Percentiles rank a stretch among this genome's conserved stretches.
These are phyloP conservation scores for Ptychodera flava DNA, from an alignment of 35 echinoderm and acorn worm species.

Conservation along the genomic window DNA sequence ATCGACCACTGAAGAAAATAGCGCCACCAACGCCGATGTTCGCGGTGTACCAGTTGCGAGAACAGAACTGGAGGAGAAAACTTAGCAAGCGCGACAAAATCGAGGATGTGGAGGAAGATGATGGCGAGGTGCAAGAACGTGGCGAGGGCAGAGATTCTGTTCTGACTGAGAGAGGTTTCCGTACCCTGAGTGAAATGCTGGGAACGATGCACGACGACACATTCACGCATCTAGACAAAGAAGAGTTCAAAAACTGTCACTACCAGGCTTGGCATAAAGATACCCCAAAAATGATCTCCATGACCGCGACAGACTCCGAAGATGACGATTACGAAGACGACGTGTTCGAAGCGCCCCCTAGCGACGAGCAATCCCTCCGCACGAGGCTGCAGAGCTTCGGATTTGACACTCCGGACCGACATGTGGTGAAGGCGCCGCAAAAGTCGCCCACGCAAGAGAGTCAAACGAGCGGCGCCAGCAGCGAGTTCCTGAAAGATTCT, in stretches of 20 bases:
- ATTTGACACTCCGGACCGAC: background rate
- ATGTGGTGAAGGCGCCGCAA: background rate
- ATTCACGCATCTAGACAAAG: background rate
- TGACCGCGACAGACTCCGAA: background rate
- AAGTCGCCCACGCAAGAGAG: background rate
- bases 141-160: too few relatives aligned
- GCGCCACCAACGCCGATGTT: background rate
- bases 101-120: background rate
- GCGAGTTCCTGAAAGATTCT: background rate
- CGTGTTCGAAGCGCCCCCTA: background rate
- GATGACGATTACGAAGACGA: background rate
- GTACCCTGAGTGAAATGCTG: background rate
- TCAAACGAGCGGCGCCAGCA: background rate
- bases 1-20: background rate
- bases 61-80: background rate
- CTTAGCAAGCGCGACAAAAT: background rate
- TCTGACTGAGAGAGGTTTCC: background rate
- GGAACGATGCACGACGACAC: background rate
- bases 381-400: background rate
- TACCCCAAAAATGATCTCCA: background rate
- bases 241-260: background rate
- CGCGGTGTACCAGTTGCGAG: background rate
- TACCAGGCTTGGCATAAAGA: background rate
- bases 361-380: background rate
- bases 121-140: background rate